These are phyloP conservation scores for Silurus aristotelis DNA, from an alignment of 2,797 vertebrate genomes.

Conservation along the genomic window DNA sequence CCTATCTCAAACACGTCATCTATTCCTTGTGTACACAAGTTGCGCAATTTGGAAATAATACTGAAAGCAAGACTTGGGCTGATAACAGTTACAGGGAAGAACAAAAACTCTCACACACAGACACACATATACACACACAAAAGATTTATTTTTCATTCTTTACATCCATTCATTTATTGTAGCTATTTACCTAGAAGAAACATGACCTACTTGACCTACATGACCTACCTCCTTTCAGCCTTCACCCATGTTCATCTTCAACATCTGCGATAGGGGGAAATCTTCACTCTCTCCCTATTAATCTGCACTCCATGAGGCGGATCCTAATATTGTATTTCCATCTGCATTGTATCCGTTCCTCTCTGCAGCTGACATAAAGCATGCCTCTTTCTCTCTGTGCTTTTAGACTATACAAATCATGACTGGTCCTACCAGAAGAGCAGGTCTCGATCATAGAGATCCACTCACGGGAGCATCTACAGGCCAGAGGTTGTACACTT, in stretches of 20 bases:
- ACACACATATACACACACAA: neutral
- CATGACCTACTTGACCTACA: neutral
- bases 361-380: conserved; percentile 34
- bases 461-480: neutral
- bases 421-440: conserved; percentile 56
- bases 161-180: neutral
- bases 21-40: conserved; percentile 32
- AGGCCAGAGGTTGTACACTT: neutral
- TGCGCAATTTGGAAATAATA: conserved; percentile 23
- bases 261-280: neutral
- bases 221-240: neutral
- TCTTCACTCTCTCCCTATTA: neutral
- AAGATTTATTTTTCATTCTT: neutral
- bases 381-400: conserved; percentile 33
- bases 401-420: conserved; percentile 19
- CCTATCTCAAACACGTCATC: conserved; percentile 40
- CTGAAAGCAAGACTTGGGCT: conserved; percentile 11
- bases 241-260: conserved; percentile 5
- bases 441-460: conserved; percentile 32
- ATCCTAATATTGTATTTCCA: conserved; percentile 43
- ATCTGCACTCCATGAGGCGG: conserved; percentile 24
- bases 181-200: neutral
- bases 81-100: conserved; percentile 12
- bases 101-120: neutral
- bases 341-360: conserved; percentile 21